A percentile compares a stretch with the other conserved stretches of the same genome.
These are phyloP conservation scores for Ophiothrix spiculata DNA, from an alignment of 35 echinoderm and acorn worm genomes.

Conservation along the genomic window DNA sequence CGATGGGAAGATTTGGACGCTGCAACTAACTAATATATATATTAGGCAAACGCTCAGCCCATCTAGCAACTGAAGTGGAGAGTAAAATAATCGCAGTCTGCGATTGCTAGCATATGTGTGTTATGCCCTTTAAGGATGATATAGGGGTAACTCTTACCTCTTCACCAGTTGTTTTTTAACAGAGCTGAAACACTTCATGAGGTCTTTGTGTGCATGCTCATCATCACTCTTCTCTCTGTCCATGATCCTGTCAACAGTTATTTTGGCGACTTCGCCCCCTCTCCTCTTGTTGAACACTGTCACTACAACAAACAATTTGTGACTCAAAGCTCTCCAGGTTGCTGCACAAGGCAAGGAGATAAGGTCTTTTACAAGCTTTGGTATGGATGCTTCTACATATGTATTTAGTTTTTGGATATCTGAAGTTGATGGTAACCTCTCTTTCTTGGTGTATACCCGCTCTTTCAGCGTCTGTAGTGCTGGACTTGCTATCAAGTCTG, in stretches of 20 bases:
- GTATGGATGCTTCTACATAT: neutral
- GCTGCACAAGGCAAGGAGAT: neutral
- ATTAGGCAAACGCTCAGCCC: no score
- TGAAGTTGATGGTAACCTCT: neutral
- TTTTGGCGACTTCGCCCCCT: neutral
- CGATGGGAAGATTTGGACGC: no score
- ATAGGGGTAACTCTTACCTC: no score
- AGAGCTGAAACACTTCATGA: no score
- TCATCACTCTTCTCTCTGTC: neutral
- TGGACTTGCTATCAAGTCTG: neutral
- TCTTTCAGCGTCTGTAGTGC: constrained; percentile 6
- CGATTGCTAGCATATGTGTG: no score
- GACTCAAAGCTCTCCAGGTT: neutral
- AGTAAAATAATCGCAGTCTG: no score
- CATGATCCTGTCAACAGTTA: neutral
- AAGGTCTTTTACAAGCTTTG: neutral
- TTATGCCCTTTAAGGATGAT: no score
- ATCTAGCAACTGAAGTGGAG: no score
- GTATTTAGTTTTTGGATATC: neutral
- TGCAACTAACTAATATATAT: no score
- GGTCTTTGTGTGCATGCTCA: no score
- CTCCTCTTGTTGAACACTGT: neutral
- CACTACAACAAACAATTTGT: neutral
- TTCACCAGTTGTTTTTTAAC: no score
- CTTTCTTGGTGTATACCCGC: neutral